phyloP scores from a whole-genome alignment of 2,797 vertebrate species.

The Channallabes apus region DNA sequence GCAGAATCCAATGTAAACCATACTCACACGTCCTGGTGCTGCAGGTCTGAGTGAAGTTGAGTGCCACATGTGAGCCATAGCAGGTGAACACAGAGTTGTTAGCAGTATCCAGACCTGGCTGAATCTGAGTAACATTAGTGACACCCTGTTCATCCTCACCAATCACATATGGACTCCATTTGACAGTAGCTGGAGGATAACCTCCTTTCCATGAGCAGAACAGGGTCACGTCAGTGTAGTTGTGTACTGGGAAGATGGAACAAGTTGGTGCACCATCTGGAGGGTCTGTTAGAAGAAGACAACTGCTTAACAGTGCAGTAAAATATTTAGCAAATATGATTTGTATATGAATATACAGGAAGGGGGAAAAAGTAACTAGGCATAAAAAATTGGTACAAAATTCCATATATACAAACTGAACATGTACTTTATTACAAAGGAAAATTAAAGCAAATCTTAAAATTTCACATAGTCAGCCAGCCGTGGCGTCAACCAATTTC shows the following conservation, averaged over 20 bases:
- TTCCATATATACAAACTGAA: too few species aligned
- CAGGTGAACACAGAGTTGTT: slow-evolving; percentile 81
- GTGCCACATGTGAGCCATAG: slow-evolving; percentile 73
- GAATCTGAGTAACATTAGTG: slow-evolving; percentile 73
- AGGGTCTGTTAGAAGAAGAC: slow-evolving; percentile 75
- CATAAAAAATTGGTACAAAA: too few species aligned
- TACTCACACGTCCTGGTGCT: slow-evolving; percentile 79
- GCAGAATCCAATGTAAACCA: neutral
- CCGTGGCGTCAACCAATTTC: too few species aligned
- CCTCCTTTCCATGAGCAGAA: slow-evolving; percentile 84
- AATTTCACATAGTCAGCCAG: too few species aligned
- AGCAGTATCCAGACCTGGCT: slow-evolving; percentile 58
- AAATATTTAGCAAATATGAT: neutral
- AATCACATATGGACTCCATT: slow-evolving; percentile 72
- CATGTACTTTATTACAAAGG: too few species aligned
- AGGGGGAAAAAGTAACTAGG: too few species aligned
- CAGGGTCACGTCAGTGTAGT: slow-evolving; percentile 77
- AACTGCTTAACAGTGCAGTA: neutral
- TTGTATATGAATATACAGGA: neutral
- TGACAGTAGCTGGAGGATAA: slow-evolving; percentile 74
- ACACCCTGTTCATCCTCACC: slow-evolving; percentile 49
- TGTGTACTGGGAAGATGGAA: slow-evolving; percentile 69
- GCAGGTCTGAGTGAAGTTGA: slow-evolving; percentile 68
- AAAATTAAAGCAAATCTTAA: too few species aligned
- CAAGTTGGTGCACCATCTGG: slow-evolving; percentile 82